A percentile compares a stretch with the other conserved stretches of the same genome.
These are phyloP conservation scores for Piprites chloris DNA, from an alignment of 2,113 vertebrate species.

Conservation along the genomic window DNA sequence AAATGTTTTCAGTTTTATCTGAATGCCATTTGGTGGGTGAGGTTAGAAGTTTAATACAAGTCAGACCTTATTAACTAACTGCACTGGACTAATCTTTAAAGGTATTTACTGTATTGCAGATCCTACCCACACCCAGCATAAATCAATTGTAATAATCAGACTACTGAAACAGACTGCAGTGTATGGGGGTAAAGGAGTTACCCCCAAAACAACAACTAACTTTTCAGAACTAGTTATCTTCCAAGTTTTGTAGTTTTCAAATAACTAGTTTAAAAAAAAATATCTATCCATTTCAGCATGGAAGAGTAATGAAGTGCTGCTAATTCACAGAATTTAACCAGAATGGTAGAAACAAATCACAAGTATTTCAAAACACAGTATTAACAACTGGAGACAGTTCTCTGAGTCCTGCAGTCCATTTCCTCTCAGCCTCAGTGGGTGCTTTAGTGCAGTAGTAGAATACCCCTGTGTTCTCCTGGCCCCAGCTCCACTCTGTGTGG, in stretches of 20 bases:
- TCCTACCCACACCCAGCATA: neutral
- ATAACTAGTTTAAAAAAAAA: neutral
- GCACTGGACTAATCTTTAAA: neutral
- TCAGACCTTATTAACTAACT: neutral
- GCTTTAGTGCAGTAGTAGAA: neutral
- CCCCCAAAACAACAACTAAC: neutral
- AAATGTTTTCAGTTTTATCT: neutral
- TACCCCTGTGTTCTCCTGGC: neutral
- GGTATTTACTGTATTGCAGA: neutral
- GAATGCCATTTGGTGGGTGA: neutral
- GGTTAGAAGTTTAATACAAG: neutral
- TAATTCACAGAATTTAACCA: neutral
- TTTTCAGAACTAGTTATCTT: neutral
- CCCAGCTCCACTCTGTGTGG: neutral
- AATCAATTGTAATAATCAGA: neutral
- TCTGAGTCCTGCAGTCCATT: neutral
- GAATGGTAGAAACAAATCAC: neutral
- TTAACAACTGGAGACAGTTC: neutral
- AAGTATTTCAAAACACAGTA: rapidly evolving
- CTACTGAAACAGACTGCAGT: neutral
- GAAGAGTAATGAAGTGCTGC: neutral
- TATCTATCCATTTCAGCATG: neutral
- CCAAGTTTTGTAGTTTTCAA: neutral
- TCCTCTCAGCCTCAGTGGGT: neutral
- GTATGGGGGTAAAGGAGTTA: neutral